Evolutionary conservation across 2,888 invertebrate species (phyloP).

Genomic region (Sesia bembeciformis): DNA sequence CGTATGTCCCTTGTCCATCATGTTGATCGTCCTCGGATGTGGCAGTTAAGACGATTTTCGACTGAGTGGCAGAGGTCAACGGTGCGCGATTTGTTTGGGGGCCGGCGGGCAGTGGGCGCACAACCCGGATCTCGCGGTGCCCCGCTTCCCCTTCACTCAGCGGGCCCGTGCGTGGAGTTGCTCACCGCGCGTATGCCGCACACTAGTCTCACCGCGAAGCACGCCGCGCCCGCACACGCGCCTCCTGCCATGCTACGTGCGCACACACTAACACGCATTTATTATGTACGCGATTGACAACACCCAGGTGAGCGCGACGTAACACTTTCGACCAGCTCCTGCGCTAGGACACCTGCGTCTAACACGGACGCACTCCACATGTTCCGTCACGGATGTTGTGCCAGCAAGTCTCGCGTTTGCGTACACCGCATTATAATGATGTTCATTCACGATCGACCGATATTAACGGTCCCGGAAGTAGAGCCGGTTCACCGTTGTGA

Average conservation of each 20-base stretch:
- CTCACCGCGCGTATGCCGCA: slow-evolving; percentile 34
- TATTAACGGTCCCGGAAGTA: slow-evolving; percentile 67
- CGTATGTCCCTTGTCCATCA: no score
- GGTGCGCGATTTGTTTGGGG: slow-evolving; percentile 48
- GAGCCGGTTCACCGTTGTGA: slow-evolving; percentile 46
- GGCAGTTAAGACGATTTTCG: slow-evolving; percentile 13
- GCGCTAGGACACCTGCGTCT: slow-evolving; percentile 16
- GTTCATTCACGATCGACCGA: slow-evolving; percentile 56
- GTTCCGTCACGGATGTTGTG: slow-evolving; percentile 24
- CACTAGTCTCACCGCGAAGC: slow-evolving; percentile 33
- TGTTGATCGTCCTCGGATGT: no score
- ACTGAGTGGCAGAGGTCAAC: slow-evolving; percentile 48
- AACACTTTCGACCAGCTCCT: slow-evolving; percentile 14
- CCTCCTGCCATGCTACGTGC: slow-evolving; percentile 47
- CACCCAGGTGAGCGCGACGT: slow-evolving; percentile 65
- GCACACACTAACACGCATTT: slow-evolving; percentile 42
- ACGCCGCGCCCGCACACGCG: slow-evolving; percentile 32
- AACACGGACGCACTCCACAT: slow-evolving; percentile 3
- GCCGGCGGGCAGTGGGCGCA: slow-evolving; percentile 62
- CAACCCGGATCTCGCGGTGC: slow-evolving; percentile 69
- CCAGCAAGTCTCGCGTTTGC: slow-evolving; percentile 31
- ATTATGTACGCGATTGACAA: slow-evolving; percentile 69
- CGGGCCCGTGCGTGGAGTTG: slow-evolving; percentile 47
- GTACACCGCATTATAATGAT: slow-evolving; percentile 48
- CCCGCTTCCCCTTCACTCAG: slow-evolving; percentile 71